A percentile compares a stretch with the other conserved stretches of the same genome.
phyloP scores from a whole-genome alignment of 23 tunicate species.

The Trididemnum nubilum region DNA sequence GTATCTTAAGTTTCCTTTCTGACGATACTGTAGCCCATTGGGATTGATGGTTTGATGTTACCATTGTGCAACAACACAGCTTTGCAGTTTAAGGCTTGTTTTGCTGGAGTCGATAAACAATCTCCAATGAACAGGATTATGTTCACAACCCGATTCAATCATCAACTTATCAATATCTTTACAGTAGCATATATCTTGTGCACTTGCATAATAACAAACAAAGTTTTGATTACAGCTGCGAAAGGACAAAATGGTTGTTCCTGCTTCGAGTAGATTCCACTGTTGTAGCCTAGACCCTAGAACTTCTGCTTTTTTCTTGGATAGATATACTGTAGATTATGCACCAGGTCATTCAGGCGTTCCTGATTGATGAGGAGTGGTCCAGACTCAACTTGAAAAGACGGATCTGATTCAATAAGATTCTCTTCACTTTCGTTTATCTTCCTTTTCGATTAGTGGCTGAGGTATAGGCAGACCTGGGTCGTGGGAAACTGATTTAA shows the following conservation, averaged over 20 bases:
- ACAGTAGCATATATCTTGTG: no score
- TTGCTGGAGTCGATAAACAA: no score
- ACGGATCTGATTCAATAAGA: no score
- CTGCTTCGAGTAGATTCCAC: constrained; percentile 34
- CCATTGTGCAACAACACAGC: no score
- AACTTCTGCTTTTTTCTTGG: constrained; percentile 39
- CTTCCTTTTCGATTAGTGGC: constrained; percentile 4
- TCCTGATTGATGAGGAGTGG: no score
- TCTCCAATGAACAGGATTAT: constrained; percentile 37
- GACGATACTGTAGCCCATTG: no score
- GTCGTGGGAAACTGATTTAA: constrained; percentile 24
- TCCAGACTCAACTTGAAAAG: no score
- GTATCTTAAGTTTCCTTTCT: not conserved
- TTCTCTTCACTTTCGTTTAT: not conserved
- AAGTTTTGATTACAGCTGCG: constrained; percentile 17
- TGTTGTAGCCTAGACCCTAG: no score
- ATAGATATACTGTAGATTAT: constrained; percentile 38
- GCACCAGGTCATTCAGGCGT: constrained; percentile 46
- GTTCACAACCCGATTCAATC: constrained; percentile 32
- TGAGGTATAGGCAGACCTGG: constrained; percentile 21
- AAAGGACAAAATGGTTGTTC: constrained; percentile 28
- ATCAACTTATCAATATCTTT: no score
- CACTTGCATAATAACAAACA: constrained; percentile 13
- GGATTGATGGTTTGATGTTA: no score
- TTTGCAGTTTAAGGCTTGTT: no score